Conservation (phyloP, 2,888 invertebrate species). For the Argyresthia goedartella region DNA sequence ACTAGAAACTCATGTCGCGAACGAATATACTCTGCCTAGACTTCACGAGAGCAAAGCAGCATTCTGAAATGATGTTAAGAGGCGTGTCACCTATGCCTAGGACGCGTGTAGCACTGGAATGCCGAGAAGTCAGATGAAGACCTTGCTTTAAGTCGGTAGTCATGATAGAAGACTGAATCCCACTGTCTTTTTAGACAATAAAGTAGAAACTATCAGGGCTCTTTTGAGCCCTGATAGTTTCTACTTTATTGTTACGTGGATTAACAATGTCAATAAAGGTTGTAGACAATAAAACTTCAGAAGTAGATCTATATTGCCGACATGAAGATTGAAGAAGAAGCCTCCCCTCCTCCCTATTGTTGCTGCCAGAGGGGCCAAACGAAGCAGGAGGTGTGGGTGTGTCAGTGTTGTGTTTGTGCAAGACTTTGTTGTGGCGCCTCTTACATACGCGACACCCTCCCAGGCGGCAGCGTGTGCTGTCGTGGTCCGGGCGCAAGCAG, state of each 20-base stretch:
- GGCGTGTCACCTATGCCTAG: neutral
- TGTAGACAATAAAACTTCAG: neutral
- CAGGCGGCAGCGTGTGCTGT: neutral
- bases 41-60: neutral
- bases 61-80: neutral
- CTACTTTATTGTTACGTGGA: neutral
- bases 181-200: neutral
- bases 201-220: too few relatives aligned
- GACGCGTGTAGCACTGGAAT: neutral
- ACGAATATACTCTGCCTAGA: neutral
- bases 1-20: neutral
- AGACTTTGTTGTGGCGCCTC: neutral
- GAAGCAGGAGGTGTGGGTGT: too few relatives aligned
- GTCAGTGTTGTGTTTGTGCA: neutral
- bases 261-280: neutral
- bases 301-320: neutral
- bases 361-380: too few relatives aligned
- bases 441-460: neutral
- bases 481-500: neutral
- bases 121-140: neutral
- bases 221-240: too few relatives aligned
- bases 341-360: neutral
- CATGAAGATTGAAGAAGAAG: neutral
- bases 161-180: slow-evolving; percentile 1
- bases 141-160: neutral